Evolutionary conservation across 2,797 vertebrate species (phyloP), one percentile per base, ranked within the genome.

Genomic region (Petrocephalus schoutedeni): DNA sequence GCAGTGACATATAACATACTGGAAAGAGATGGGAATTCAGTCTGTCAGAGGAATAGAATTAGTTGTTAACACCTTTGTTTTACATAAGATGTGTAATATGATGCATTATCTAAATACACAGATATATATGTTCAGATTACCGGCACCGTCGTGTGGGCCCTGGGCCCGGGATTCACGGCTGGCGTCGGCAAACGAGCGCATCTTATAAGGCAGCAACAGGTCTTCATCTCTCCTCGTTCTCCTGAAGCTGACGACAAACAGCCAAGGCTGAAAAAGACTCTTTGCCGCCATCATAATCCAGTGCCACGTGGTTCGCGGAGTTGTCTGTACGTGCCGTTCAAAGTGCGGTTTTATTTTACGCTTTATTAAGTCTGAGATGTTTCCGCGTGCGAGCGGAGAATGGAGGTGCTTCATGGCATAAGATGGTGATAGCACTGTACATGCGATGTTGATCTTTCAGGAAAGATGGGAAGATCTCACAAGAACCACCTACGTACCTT

Each of bases 81-180:
- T 80, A 80, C 32, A 80, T 80, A 80, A 45, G 36, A 80, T 49
- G 41, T 80, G 74, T 80, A n/a, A 80, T 80, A 49, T 80, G 36
- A 80, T 49, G 8, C 16, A 49, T 49, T 80, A 49, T 80, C 74
- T 49, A 45, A 74, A 49, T 49, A n/a, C 41, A 9, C 74, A 0
- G 36, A 49, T 41, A 49, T 80, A 80, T 45, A 80, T 80, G 41
- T 45, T 80, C 41, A 49, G 74, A 80, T 49, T 80, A 49, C 74
- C n/a, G 74, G n/a, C 32, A 8, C 67, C 67, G 36, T 36, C 36
- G 67, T 36, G 67, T 19, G 32, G 36, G 28, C 16, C 14, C 14
- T 4, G 67, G 32, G 67, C 41, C 74, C 7, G 0, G 3, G 19
- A n/a, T 49, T 45, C 7, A 49, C 41, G 45, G 74, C 41, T 21